These are phyloP conservation scores for Pachliopta kotzebuea DNA, from an alignment of 2,888 invertebrate species.

Conservation along the genomic window DNA sequence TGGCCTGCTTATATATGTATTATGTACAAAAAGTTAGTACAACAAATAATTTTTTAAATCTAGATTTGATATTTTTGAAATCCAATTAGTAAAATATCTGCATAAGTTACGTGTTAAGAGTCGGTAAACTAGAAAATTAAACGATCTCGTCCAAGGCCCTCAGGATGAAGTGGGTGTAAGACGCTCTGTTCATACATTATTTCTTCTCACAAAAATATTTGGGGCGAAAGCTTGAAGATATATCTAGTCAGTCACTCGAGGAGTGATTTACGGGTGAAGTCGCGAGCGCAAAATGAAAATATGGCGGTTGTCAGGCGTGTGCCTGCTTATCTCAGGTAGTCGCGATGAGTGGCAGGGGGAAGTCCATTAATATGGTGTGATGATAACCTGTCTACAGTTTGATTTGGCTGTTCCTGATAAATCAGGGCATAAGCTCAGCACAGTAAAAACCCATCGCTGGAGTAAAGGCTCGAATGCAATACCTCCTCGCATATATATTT, in stretches of 20 bases:
- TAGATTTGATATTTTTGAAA: no score
- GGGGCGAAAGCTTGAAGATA: constrained; percentile 5
- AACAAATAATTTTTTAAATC: no score
- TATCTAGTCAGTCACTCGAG: not conserved
- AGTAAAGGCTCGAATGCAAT: no score
- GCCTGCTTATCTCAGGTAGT: constrained; percentile 20
- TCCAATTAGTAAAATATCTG: no score
- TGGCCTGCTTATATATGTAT: no score
- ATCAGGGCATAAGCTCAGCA: no score
- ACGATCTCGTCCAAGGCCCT: no score
- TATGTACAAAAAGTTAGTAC: no score
- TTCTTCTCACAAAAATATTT: constrained; percentile 10
- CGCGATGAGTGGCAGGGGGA: constrained; percentile 20
- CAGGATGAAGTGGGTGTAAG: not conserved
- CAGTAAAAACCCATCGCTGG: no score
- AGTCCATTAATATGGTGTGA: constrained; percentile 16
- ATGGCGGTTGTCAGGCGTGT: constrained; percentile 21
- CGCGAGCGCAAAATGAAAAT: constrained; percentile 26
- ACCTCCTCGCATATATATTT: no score
- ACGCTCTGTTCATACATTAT: not conserved
- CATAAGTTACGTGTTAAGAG: no score
- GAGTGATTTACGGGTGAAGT: constrained; percentile 20
- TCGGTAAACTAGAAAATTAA: no score
- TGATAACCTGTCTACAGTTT: constrained; percentile 4
- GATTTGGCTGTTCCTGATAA: not conserved